Evolutionary conservation across 2,797 vertebrate species (phyloP).

Genomic region (Sebastes aleutianus): DNA sequence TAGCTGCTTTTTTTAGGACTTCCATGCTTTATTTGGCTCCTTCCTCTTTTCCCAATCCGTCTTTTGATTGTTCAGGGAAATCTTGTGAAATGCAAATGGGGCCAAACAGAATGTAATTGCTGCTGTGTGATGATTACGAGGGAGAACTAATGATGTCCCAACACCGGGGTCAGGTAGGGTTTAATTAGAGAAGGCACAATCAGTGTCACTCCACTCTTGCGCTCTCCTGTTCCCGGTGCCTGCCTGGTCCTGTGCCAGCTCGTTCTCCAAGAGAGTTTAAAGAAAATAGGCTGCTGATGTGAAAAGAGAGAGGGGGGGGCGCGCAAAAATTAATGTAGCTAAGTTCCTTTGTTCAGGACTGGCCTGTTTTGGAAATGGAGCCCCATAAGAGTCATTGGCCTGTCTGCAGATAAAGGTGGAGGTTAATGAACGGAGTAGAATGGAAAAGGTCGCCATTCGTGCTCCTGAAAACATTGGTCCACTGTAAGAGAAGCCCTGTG

Average conservation of each 20-base stretch:
- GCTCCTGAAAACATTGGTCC: slow-evolving; percentile 23
- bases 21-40: slow-evolving; percentile 59
- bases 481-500: slow-evolving; percentile 13
- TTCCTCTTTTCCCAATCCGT: slow-evolving; percentile 55
- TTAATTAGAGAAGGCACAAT: slow-evolving; percentile 95
- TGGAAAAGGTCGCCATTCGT: slow-evolving; percentile 43
- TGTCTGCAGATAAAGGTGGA: slow-evolving; percentile 64
- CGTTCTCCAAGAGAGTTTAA: slow-evolving; percentile 56
- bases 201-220: slow-evolving; percentile 77
- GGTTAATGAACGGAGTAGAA: slow-evolving; percentile 65
- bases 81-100: slow-evolving; percentile 89
- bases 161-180: slow-evolving; percentile 93
- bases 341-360: slow-evolving; percentile 56
- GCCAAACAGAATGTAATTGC: slow-evolving; percentile 92
- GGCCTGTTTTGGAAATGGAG: slow-evolving; percentile 63
- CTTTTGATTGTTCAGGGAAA: slow-evolving; percentile 80
- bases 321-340: slow-evolving; percentile 52
- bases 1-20: slow-evolving; percentile 38
- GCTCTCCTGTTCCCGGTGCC: slow-evolving; percentile 62
- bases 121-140: slow-evolving; percentile 90
- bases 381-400: slow-evolving; percentile 43
- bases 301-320: slow-evolving; percentile 27
- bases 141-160: slow-evolving; percentile 95
- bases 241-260: slow-evolving; percentile 74
- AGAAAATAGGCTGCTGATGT: slow-evolving; percentile 68